Conservation (phyloP, 2,797 vertebrate species). For the Mormyrus proboscirostris region DNA sequence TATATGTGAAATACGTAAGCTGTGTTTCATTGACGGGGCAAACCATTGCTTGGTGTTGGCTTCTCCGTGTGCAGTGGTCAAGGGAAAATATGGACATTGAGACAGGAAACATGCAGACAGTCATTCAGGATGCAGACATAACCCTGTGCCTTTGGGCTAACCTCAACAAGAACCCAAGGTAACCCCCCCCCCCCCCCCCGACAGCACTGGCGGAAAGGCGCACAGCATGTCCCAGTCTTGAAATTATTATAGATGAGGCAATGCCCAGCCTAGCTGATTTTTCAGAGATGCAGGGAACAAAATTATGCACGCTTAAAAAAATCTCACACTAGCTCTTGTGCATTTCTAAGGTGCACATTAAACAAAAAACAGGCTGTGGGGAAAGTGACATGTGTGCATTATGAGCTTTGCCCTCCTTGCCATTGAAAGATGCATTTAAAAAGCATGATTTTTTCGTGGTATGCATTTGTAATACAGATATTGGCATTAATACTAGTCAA, state of each 20-base stretch:
- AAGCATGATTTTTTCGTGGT: no score
- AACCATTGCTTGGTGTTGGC: neutral
- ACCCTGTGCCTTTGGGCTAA: constrained; percentile 88
- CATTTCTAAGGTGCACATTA: neutral
- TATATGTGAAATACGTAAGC: neutral
- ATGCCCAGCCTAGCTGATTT: neutral
- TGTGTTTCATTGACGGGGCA: neutral
- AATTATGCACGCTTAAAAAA: neutral
- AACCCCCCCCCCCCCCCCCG: neutral
- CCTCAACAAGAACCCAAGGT: constrained; percentile 81
- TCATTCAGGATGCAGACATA: constrained; percentile 62
- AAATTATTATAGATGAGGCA: neutral
- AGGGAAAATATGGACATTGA: constrained; percentile 63
- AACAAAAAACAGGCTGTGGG: neutral
- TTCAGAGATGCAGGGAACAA: neutral
- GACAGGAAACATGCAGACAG: constrained; percentile 80
- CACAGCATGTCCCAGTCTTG: neutral
- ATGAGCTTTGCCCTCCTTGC: neutral
- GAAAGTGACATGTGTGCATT: neutral
- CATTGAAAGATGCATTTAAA: neutral
- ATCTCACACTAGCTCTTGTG: neutral
- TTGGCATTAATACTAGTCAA: neutral
- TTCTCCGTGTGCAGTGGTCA: constrained; percentile 52
- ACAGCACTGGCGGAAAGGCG: neutral
- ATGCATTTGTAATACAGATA: neutral